phyloP scores from a whole-genome alignment of 2,888 invertebrate genomes.

The Andrena camellia region DNA sequence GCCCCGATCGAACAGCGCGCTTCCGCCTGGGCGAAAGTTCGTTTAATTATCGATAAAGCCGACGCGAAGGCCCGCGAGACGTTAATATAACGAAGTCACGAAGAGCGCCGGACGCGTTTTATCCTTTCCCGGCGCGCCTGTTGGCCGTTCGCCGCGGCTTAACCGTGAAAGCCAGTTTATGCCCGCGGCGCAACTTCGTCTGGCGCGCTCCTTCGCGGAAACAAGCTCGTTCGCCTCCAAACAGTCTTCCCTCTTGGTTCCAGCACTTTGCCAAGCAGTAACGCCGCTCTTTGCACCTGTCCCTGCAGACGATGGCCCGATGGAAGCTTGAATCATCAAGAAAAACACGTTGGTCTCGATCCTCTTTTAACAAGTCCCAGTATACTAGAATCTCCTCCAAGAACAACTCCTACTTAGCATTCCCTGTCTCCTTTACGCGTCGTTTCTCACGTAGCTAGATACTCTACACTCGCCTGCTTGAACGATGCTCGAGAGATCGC shows the following conservation, averaged over 20 bases:
- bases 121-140: not conserved
- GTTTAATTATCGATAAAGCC: conserved; percentile 66
- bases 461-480: not conserved
- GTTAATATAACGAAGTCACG: conserved; percentile 58
- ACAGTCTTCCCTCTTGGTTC: not conserved
- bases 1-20: conserved; percentile 27
- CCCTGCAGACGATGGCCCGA: not conserved
- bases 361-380: not conserved
- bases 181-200: conserved; percentile 2
- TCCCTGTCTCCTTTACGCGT: not conserved
- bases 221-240: conserved; percentile 3
- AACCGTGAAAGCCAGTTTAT: conserved; percentile 23
- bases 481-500: conserved; percentile 39
- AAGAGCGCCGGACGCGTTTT: conserved; percentile 24
- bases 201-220: not conserved
- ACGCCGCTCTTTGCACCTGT: not conserved
- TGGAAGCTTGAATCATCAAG: not conserved
- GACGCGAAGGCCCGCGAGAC: conserved; percentile 48
- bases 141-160: conserved; percentile 5
- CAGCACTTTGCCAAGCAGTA: conserved; percentile 10
- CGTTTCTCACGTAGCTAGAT: not conserved
- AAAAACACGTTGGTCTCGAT: not conserved
- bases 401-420: not conserved
- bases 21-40: conserved; percentile 45
- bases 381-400: not conserved